phyloP scores from a whole-genome alignment of 2,888 invertebrate genomes.

The Eupithecia exiguata region DNA sequence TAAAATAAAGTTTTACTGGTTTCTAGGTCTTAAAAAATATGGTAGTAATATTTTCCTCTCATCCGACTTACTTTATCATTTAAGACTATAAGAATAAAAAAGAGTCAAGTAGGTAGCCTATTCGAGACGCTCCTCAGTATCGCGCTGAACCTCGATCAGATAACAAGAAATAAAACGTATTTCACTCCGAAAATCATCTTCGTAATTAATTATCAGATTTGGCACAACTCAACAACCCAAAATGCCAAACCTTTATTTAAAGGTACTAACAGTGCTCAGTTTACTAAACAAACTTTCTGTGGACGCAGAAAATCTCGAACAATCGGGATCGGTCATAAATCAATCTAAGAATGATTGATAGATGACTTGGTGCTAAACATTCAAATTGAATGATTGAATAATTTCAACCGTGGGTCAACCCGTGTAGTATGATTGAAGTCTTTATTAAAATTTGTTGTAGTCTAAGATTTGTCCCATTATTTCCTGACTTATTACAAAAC shows the following conservation, averaged over 20 bases:
- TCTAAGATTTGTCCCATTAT: background rate
- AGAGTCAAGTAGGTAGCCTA: no score
- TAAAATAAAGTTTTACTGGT: no score
- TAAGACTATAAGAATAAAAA: no score
- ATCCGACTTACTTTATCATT: no score
- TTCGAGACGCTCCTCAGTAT: no score
- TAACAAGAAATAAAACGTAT: no score
- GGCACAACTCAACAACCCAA: no score
- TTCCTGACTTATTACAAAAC: background rate
- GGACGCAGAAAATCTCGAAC: background rate
- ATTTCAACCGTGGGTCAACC: background rate
- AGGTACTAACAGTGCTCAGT: background rate
- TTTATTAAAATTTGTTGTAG: background rate
- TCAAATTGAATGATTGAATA: background rate
- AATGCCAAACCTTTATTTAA: background rate
- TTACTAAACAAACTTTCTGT: slow-evolving; percentile 8
- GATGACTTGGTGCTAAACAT: slow-evolving; percentile 41
- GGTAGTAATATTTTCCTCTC: no score
- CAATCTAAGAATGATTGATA: slow-evolving; percentile 51
- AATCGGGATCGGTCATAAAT: slow-evolving; percentile 40
- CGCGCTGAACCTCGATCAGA: no score
- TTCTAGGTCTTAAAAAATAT: no score
- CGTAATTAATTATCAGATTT: no score
- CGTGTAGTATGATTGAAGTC: background rate
- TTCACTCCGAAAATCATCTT: no score